Conservation (phyloP, 2,113 vertebrate genomes). For the Urocolius indicus region DNA sequence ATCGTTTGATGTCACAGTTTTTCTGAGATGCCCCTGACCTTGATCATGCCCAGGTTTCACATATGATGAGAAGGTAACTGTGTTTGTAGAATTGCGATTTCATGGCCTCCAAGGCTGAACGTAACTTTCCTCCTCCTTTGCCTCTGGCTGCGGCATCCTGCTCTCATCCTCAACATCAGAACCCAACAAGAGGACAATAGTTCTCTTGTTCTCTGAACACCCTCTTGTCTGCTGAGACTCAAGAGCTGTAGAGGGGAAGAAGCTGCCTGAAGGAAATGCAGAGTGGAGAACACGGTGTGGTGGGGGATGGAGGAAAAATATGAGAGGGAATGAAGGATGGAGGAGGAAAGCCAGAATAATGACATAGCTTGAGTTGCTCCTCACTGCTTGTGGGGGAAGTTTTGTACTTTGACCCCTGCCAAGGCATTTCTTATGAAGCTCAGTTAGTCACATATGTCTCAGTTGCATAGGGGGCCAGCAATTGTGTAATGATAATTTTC, state of each 20-base stretch:
- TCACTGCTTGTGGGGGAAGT: background rate
- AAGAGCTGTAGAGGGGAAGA: background rate
- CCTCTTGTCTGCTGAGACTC: background rate
- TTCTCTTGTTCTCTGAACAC: background rate
- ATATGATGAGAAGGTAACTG: background rate
- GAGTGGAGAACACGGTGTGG: accelerated
- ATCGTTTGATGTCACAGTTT: background rate
- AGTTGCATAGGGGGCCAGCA: background rate
- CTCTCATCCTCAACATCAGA: background rate
- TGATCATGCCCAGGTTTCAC: background rate
- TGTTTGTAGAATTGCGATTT: background rate
- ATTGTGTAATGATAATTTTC: background rate
- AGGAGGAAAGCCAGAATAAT: background rate
- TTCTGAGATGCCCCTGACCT: background rate
- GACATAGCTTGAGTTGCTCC: background rate
- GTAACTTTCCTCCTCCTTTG: background rate
- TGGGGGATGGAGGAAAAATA: background rate
- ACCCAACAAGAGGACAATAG: background rate
- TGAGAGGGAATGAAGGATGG: background rate
- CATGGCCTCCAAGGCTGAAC: background rate
- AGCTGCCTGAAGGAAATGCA: background rate
- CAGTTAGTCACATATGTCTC: background rate
- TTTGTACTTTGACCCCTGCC: background rate
- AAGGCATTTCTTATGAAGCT: background rate
- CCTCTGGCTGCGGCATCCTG: background rate